Evolutionary conservation across 2,888 invertebrate species (phyloP).

Genomic region (Drosophila nigritarsus): DNA sequence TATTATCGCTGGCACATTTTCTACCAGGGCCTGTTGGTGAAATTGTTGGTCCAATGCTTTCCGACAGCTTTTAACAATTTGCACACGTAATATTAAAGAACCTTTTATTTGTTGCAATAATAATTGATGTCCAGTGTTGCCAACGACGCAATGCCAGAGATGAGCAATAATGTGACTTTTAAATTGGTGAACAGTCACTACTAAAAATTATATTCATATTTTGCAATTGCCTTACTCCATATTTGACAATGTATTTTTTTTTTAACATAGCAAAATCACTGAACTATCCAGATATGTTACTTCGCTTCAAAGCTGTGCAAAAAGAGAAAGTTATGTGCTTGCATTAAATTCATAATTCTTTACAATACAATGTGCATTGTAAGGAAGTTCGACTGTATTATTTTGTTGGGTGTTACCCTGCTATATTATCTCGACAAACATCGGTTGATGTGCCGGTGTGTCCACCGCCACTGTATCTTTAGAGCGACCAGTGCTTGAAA

Average conservation of each 20-base stretch:
- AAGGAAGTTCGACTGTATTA: neutral
- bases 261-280: neutral
- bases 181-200: slow-evolving; percentile 21
- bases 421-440: neutral
- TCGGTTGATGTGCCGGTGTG: slow-evolving; percentile 4
- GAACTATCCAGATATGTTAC: neutral
- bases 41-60: slow-evolving; percentile 15
- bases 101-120: slow-evolving; percentile 56
- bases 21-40: slow-evolving; percentile 9
- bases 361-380: neutral
- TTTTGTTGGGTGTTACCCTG: neutral
- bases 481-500: slow-evolving; percentile 32
- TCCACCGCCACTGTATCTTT: slow-evolving; percentile 15
- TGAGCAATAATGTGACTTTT: slow-evolving; percentile 23
- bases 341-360: neutral
- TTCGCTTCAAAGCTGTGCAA: neutral
- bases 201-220: neutral
- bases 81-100: slow-evolving; percentile 71
- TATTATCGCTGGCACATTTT: slow-evolving; percentile 58
- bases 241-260: neutral
- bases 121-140: slow-evolving; percentile 46
- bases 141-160: slow-evolving; percentile 23
- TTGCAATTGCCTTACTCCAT: neutral
- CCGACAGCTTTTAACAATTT: slow-evolving; percentile 39
- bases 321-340: neutral